Conservation (phyloP, 2,797 vertebrate genomes). For the Poecilia picta region DNA sequence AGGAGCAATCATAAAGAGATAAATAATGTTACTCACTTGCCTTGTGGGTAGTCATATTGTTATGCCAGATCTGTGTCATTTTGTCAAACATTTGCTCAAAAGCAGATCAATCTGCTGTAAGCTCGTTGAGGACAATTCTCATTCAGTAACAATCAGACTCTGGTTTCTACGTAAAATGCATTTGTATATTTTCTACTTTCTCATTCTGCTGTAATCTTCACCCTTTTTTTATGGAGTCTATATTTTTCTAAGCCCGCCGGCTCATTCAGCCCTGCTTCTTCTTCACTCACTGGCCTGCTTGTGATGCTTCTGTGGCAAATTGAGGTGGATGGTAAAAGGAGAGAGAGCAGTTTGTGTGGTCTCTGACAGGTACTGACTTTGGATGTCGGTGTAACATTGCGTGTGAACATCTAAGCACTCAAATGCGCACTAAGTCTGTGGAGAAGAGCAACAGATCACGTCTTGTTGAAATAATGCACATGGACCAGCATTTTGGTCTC, state of each 20-base stretch:
- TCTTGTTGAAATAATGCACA: neutral
- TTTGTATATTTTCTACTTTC: constrained; percentile 14
- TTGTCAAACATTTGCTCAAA: no score
- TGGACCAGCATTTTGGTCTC: constrained; percentile 2
- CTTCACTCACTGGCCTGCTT: constrained; percentile 47
- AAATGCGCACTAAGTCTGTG: constrained; percentile 1
- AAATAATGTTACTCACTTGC: neutral
- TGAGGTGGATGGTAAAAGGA: constrained; percentile 35
- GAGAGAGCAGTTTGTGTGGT: constrained; percentile 23
- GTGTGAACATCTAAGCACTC: neutral
- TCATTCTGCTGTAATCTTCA: constrained; percentile 22
- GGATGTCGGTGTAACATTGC: constrained; percentile 6
- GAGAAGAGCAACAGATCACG: neutral
- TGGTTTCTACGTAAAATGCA: constrained; percentile 13
- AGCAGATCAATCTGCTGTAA: neutral
- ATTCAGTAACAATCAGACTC: constrained; percentile 17
- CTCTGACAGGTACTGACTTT: constrained; percentile 28
- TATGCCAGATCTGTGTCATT: neutral
- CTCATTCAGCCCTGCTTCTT: constrained; percentile 53
- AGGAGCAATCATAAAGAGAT: neutral
- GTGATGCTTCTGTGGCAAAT: constrained; percentile 54
- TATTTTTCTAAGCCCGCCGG: constrained; percentile 53
- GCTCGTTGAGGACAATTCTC: neutral
- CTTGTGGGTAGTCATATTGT: neutral
- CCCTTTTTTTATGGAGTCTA: constrained; percentile 8